A percentile compares a stretch with the other conserved stretches of the same genome.
These are phyloP conservation scores for Halocynthia roretzi DNA, from an alignment of 23 tunicate species.

Conservation along the genomic window DNA sequence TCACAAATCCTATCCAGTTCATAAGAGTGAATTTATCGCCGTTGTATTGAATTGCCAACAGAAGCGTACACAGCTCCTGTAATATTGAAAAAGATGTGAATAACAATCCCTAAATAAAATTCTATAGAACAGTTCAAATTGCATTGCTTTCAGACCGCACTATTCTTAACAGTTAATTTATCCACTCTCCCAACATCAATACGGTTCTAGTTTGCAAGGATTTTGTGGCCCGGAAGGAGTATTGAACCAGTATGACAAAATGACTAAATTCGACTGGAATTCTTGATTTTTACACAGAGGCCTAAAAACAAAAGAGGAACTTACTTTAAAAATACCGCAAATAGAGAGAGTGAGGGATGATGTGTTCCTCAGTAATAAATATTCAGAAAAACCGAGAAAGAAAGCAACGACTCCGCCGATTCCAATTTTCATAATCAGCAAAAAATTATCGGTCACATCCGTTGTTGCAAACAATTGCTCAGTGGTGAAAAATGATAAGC, in stretches of 20 bases:
- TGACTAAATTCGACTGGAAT: background rate
- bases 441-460: slow-evolving; percentile 10
- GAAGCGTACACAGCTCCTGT: slow-evolving; percentile 59
- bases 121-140: background rate
- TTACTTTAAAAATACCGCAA: slow-evolving; percentile 83
- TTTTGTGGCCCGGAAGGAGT: background rate
- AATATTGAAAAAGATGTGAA: background rate
- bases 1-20: slow-evolving; percentile 71
- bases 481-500: slow-evolving; percentile 52
- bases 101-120: too few species aligned
- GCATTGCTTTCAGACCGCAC: background rate
- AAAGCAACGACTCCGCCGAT: slow-evolving; percentile 71
- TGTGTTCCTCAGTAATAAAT: slow-evolving; percentile 60
- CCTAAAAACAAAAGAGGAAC: background rate
- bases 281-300: background rate
- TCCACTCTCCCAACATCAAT: background rate
- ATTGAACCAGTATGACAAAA: background rate
- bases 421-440: slow-evolving; percentile 38
- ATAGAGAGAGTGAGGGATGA: slow-evolving; percentile 76
- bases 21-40: slow-evolving; percentile 30
- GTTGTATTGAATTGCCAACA: slow-evolving; percentile 53
- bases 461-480: slow-evolving; percentile 28
- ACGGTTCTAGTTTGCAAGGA: background rate
- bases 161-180: background rate
- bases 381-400: slow-evolving; percentile 76